These are phyloP conservation scores for Coranthus polyacanthus DNA, from an alignment of 2,797 vertebrate genomes.

Conservation along the genomic window DNA sequence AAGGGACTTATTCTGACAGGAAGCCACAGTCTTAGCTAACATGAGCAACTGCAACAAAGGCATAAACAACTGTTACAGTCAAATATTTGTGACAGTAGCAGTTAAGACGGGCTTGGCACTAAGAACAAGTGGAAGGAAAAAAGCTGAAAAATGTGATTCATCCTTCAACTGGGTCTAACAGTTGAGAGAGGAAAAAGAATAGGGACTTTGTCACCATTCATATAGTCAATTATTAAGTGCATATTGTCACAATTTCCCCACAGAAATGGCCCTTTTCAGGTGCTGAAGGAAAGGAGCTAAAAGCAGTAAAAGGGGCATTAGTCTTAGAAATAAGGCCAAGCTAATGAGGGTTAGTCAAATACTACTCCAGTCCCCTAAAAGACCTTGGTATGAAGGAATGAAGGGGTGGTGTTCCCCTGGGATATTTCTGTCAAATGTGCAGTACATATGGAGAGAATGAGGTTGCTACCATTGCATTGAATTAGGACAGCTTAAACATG, in stretches of 20 bases:
- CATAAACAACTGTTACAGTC: constrained; percentile 11
- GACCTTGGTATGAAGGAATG: constrained; percentile 45
- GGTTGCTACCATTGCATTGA: constrained; percentile 18
- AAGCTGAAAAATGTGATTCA: neutral
- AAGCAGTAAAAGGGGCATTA: constrained; percentile 35
- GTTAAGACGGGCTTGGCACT: neutral
- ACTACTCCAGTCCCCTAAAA: constrained; percentile 32
- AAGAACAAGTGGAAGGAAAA: neutral
- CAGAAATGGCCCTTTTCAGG: constrained; percentile 29
- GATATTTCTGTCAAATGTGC: constrained; percentile 35
- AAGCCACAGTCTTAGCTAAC: neutral
- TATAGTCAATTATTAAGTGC: constrained; percentile 32
- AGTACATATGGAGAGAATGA: constrained; percentile 25
- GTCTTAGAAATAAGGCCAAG: constrained; percentile 52
- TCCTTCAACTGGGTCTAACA: constrained; percentile 19
- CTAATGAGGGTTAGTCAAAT: constrained; percentile 60
- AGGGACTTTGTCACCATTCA: constrained; percentile 33
- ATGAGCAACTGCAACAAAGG: constrained; percentile 18
- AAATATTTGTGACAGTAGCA: constrained; percentile 26
- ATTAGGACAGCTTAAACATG: constrained; percentile 43
- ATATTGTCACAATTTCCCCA: constrained; percentile 39
- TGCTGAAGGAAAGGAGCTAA: constrained; percentile 32
- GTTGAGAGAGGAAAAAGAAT: constrained; percentile 20
- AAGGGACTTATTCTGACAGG: constrained; percentile 12
- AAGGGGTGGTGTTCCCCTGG: constrained; percentile 30